A percentile compares a stretch with the other conserved stretches of the same genome.
Evolutionary conservation across 2,113 vertebrate species (phyloP).

Genomic region (Tenrec ecaudatus): DNA sequence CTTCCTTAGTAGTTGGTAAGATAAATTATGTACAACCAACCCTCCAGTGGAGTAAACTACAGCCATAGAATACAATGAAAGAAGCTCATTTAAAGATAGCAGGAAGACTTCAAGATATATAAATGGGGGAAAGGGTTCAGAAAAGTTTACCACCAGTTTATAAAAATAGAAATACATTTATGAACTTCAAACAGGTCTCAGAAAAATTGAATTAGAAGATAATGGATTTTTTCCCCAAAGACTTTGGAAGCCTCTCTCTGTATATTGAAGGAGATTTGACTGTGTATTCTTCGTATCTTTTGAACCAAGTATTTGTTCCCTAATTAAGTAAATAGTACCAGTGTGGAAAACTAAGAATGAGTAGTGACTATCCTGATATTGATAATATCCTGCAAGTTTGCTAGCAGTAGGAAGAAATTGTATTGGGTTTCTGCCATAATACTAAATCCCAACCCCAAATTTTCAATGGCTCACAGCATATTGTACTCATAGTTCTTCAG

Average conservation of each 20-base stretch:
- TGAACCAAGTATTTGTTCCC: background rate
- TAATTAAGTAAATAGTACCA: background rate
- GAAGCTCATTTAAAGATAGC: background rate
- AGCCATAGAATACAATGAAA: background rate
- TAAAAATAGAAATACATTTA: background rate
- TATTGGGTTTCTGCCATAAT: background rate
- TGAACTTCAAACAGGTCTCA: too few species aligned
- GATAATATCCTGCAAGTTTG: background rate
- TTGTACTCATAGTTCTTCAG: background rate
- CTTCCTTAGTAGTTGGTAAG: slow-evolving; percentile 7
- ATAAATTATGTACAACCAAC: background rate
- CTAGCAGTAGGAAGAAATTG: background rate
- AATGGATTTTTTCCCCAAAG: background rate
- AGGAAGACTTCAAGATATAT: background rate
- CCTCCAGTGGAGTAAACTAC: background rate
- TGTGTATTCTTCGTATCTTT: background rate
- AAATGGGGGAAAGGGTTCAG: background rate
- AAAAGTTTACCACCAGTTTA: background rate
- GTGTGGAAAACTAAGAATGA: background rate
- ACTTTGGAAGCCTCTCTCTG: too few species aligned
- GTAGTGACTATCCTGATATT: background rate
- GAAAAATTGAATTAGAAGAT: background rate
- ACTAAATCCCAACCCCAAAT: background rate
- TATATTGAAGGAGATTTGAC: background rate
- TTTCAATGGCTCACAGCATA: background rate